These are phyloP conservation scores for Oscheius sp. DNA, from an alignment of 2,888 invertebrate genomes.

Conservation along the genomic window DNA sequence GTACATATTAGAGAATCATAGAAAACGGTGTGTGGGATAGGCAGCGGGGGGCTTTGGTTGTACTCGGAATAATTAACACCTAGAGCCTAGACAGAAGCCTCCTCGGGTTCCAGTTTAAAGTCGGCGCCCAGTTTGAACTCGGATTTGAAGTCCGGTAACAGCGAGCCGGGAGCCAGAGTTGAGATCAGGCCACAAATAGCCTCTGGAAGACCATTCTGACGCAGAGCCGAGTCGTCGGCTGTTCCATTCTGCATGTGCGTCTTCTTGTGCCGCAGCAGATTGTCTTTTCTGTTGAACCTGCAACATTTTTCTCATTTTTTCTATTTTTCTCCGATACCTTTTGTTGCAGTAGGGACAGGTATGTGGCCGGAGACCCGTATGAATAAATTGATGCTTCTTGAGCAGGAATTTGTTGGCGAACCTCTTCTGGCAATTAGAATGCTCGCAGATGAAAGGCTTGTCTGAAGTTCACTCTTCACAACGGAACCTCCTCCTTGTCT, in stretches of 20 bases:
- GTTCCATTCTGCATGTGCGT: slow-evolving; percentile 60
- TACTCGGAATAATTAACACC: slow-evolving; percentile 18
- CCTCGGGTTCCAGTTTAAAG: not conserved
- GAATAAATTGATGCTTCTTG: slow-evolving; percentile 73
- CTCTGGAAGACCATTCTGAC: slow-evolving; percentile 3
- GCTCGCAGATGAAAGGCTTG: slow-evolving; percentile 69
- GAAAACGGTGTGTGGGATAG: slow-evolving; percentile 10
- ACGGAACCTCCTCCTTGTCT: not conserved
- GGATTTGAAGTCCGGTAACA: slow-evolving; percentile 23
- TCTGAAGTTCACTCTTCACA: slow-evolving; percentile 42
- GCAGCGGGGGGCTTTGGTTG: slow-evolving; percentile 26
- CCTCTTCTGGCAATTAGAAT: slow-evolving; percentile 69
- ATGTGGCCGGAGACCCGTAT: slow-evolving; percentile 73
- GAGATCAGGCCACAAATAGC: slow-evolving; percentile 31
- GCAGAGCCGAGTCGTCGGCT: slow-evolving; percentile 17
- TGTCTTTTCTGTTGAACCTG: slow-evolving; percentile 74
- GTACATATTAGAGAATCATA: slow-evolving; percentile 28
- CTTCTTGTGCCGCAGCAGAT: slow-evolving; percentile 72
- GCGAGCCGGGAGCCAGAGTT: slow-evolving; percentile 6
- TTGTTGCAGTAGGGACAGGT: slow-evolving; percentile 72
- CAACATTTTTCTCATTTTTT: slow-evolving; percentile 40
- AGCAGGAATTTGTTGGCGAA: slow-evolving; percentile 73
- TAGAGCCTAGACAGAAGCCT: not conserved
- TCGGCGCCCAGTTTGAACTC: not conserved
- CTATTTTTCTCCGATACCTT: slow-evolving; percentile 50